Evolutionary conservation across 2,797 vertebrate genomes (phyloP), one percentile per base, ranked within the genome.

Genomic region (Pygocentrus nattereri): DNA sequence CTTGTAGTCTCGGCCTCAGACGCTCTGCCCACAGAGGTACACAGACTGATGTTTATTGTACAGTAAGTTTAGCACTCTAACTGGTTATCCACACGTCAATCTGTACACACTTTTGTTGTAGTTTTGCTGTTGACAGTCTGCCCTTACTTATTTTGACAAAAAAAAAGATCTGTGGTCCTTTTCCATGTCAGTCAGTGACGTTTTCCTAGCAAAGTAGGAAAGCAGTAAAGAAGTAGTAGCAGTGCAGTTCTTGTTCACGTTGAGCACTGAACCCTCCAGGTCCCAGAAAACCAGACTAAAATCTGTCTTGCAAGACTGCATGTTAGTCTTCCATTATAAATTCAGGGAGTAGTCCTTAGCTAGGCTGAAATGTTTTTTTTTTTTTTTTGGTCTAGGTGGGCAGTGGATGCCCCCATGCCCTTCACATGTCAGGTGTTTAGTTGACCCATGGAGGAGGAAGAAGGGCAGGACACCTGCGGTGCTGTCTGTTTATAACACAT

Each of bases 401-500:
- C 79, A 62, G n/a, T 31, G 44, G 31, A 70, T 71, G 68, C 71
- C 76, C 81, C 62, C 12, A 6, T 41, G 54, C 18, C 68, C 73
- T 82, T 74, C 69, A 62, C 19, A 71, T 62, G 62, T 59, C 70
- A 79, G 61, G 38, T 74, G 65, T 62, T 71, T 30, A 38, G 19
- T n/a, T 11, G 38, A 30, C 74, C 69, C 75, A 44, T 34, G 30
- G 49, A 38, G 13, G 58, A 67, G 72, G 76, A 76, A 80, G 65
- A 79, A 71, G 81, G 23, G 13, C 47, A 65, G 73, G 58, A 76
- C 86, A 30, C 84, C 84, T 71, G 64, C 49, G 13, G 86, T 1
- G 79, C 74, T 84, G 79, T 76, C 76, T 76, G 68, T 74, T 78
- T 85, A 76, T 30, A 81, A 74, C 76, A 58, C 64, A 49, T 85